Conservation (phyloP, 2,113 vertebrate species). For the Tylochromis polylepis region DNA sequence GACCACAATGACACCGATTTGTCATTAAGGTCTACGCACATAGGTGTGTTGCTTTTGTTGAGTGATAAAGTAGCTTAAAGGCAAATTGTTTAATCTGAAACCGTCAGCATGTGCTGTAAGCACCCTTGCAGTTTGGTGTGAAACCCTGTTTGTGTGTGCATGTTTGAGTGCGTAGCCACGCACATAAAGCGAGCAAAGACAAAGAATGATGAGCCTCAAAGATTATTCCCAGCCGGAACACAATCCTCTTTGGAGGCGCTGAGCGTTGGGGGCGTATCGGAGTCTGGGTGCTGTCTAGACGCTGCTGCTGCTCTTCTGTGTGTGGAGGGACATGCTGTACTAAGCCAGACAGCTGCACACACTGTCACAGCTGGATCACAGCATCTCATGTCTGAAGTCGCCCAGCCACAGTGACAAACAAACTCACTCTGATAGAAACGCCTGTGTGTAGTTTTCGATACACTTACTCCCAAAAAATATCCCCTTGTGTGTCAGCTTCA, state of each 20-base stretch:
- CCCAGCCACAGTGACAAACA: not conserved
- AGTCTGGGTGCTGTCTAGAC: slow-evolving; percentile 18
- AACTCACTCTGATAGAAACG: not conserved
- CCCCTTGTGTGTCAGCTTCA: not conserved
- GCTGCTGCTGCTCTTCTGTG: not conserved
- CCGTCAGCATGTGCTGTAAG: not conserved
- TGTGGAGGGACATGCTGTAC: slow-evolving; percentile 16
- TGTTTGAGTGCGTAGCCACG: not conserved
- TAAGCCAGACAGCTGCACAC: not conserved
- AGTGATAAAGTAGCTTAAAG: not conserved
- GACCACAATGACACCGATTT: not conserved
- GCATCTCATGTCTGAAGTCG: not conserved
- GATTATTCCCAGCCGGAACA: slow-evolving; percentile 18
- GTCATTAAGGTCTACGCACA: not conserved
- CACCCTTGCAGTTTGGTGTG: not conserved
- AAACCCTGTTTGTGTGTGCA: not conserved
- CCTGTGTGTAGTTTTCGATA: not conserved
- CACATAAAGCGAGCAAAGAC: not conserved
- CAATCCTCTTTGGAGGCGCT: slow-evolving; percentile 28
- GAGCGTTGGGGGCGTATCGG: not conserved
- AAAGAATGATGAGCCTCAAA: slow-evolving; percentile 27
- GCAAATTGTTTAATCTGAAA: not conserved
- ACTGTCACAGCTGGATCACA: slow-evolving; percentile 3
- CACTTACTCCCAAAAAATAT: not conserved
- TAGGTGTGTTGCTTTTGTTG: not conserved